Percentiles rank a stretch among this genome's conserved stretches.
Evolutionary conservation across 2,113 vertebrate genomes (phyloP).

Genomic region (Datnioides undecimradiatus): DNA sequence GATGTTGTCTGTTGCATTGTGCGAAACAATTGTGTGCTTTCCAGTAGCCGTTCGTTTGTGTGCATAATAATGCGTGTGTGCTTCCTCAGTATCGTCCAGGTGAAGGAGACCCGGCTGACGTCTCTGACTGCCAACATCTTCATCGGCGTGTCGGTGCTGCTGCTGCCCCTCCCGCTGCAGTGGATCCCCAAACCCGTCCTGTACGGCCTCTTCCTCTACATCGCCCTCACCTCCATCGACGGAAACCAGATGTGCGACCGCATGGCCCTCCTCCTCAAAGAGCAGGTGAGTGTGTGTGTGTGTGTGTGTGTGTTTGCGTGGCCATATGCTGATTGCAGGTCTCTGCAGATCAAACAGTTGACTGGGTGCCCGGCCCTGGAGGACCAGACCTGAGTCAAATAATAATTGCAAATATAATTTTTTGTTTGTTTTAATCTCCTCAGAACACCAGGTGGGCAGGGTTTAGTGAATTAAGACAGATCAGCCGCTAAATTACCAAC

Average conservation of each 20-base stretch:
- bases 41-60: conserved; percentile 4
- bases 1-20: conserved; percentile 48
- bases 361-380: conserved; percentile 17
- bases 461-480: conserved; percentile 9
- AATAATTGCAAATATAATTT: conserved; percentile 37
- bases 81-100: conserved; percentile 90
- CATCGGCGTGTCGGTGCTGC: conserved; percentile 93
- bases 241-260: conserved; percentile 97
- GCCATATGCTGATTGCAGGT: conserved; percentile 37
- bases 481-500: not conserved
- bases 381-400: conserved; percentile 5
- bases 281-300: conserved; percentile 87
- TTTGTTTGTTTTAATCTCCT: conserved; percentile 25
- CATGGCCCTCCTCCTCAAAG: conserved; percentile 95
- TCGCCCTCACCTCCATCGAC: conserved; percentile 96
- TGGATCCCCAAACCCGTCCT: conserved; percentile 98
- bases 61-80: conserved; percentile 13
- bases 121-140: conserved; percentile 92
- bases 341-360: conserved; percentile 62
- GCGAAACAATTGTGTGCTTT: conserved; percentile 7
- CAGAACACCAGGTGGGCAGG: conserved; percentile 76
- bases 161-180: conserved; percentile 94
- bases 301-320: not conserved
- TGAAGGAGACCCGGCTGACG: conserved; percentile 95
- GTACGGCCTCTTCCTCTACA: conserved; percentile 97